Evolutionary conservation across 2,797 vertebrate species (phyloP).

Genomic region (Pseudotriccus pelzelni): DNA sequence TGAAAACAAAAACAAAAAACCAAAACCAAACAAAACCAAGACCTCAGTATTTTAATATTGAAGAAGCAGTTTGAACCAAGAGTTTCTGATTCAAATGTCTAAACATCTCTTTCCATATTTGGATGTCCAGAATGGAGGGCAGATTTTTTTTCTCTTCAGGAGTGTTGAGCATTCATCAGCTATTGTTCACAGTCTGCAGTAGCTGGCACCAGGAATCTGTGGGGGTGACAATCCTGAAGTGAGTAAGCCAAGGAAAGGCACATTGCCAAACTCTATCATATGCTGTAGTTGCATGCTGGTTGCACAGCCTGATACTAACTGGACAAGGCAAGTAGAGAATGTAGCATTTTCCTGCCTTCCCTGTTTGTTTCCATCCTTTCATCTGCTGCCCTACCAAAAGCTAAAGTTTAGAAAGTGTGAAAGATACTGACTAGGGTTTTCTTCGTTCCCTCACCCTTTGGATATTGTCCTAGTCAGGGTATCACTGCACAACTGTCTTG

Average conservation of each 20-base stretch:
- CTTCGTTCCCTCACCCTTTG: not conserved
- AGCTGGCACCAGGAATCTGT: slow-evolving; percentile 2
- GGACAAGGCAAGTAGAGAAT: not conserved
- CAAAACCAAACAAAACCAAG: not conserved
- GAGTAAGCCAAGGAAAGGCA: not conserved
- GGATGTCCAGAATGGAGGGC: not conserved
- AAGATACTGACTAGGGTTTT: not conserved
- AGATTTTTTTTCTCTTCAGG: not conserved
- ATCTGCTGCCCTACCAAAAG: not conserved
- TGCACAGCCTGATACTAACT: not conserved
- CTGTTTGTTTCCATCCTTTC: not conserved
- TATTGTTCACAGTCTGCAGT: slow-evolving; percentile 11
- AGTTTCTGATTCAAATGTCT: not conserved
- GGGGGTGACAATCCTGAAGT: not conserved
- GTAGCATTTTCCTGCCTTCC: not conserved
- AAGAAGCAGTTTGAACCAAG: not conserved
- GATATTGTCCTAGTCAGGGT: not conserved
- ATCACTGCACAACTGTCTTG: not conserved
- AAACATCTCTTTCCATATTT: not conserved
- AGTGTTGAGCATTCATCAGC: not conserved
- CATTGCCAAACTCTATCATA: not conserved
- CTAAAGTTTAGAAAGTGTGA: not conserved
- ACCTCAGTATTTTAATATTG: not conserved
- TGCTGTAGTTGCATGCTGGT: not conserved
- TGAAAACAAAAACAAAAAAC: too few species aligned